Evolutionary conservation across 2,888 invertebrate species (phyloP).

Genomic region (Parnassius apollo): DNA sequence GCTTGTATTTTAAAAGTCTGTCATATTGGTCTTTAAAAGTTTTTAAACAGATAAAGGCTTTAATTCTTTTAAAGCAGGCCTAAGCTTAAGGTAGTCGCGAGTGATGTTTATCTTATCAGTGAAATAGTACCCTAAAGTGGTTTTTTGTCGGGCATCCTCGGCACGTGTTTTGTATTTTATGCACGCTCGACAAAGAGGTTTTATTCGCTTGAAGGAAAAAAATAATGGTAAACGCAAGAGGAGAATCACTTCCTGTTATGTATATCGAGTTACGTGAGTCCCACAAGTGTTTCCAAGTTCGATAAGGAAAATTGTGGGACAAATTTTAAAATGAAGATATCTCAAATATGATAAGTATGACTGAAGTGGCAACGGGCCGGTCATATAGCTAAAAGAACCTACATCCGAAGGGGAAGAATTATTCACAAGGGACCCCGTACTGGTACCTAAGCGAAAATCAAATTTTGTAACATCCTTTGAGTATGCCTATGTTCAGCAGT

Average conservation of each 20-base stretch:
- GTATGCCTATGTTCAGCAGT: too few species aligned
- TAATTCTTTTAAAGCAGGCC: slow-evolving; percentile 46
- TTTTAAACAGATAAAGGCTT: slow-evolving; percentile 49
- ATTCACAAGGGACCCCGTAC: too few species aligned
- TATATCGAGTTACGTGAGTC: slow-evolving; percentile 45
- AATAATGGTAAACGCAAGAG: slow-evolving; percentile 38
- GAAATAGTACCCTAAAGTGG: slow-evolving; percentile 46
- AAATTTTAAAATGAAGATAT: too few species aligned
- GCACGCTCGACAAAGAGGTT: slow-evolving; percentile 39
- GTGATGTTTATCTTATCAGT: slow-evolving; percentile 50
- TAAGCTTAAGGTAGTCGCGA: slow-evolving; percentile 51
- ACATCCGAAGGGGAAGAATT: too few species aligned
- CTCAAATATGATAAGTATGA: too few species aligned
- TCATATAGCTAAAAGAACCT: too few species aligned
- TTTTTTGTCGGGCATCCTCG: slow-evolving; percentile 50
- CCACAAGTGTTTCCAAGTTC: slow-evolving; percentile 24
- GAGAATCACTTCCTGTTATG: slow-evolving; percentile 25
- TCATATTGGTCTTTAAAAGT: slow-evolving; percentile 45
- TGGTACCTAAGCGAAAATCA: too few species aligned
- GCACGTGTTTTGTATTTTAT: slow-evolving; percentile 51
- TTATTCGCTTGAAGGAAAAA: slow-evolving; percentile 31
- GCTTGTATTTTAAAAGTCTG: slow-evolving; percentile 41
- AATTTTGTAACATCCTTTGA: too few species aligned
- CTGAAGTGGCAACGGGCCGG: too few species aligned
- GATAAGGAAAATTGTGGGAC: neutral